Base-by-base conservation (phyloP, 2,888 invertebrate species). In the Suillia variegata region DNA sequence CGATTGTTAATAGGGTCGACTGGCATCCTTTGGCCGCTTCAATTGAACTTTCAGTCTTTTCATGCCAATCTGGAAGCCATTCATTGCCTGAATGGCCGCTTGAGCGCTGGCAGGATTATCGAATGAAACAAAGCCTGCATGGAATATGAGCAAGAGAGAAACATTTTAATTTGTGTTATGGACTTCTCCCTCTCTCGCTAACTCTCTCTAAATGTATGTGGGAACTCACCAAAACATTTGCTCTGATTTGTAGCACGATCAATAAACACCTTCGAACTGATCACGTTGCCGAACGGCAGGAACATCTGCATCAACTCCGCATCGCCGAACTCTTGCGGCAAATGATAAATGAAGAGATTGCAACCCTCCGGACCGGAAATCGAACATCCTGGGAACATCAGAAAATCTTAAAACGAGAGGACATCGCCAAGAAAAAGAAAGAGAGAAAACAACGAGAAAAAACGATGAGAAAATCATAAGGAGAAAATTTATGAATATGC, bases 51-150 rank as follows among this genome's bases (percentile, higher is more conserved):
- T 98, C 83, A 98, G 92, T 82, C 98, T 90, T 87, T 99, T 99
- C 98, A 98, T 98, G 80, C 98, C 98, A 84, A 98, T 98, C 86
- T 98, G 98, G 86, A 98, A 99, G 82, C 98, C 98, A 85, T 99
- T 99, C 98, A 99, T 99, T 77, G 98, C 93, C 84, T 98, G 96
- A 83, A 99, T 99, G 75, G 98, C 98, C 72, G 96, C 92, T 84
- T 98, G 97, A 82, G 98, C 98, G 82, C 96, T 96, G 76, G 93
- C 88, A 74, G 96, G 96, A 87, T 98, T 98, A 88, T 99, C 98
- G 86, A 98, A 99, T 79, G 98, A 98, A 79, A 99, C 98, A 85
- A 99, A 99, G 82, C 98, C 98, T 98, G 83, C 1, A 83, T 38
- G 51, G 54, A 54, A 55, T 53, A 47, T 45, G 34, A n/a, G 21